Base-by-base conservation (phyloP, 2,888 invertebrate species). In the Camptogramma bilineatum region DNA sequence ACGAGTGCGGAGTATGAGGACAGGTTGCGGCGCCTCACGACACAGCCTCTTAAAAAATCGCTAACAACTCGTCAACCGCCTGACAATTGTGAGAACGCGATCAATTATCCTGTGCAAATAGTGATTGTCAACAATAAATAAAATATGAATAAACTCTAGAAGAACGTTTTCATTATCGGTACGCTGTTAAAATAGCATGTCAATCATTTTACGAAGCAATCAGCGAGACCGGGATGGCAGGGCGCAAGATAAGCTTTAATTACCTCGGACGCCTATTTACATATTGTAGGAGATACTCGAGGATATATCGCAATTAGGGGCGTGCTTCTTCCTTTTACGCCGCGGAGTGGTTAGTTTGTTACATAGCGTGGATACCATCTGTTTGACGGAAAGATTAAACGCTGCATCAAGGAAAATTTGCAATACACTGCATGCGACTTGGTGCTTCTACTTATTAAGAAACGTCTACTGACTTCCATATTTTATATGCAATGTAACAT, bases 1-100 rank as follows among this genome's bases (percentile, higher is more conserved):
- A n/a, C n/a, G 5, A 28, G 28, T 5, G 76, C 52, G 46, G 66
- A 66, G 72, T 76, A 81, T 77, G 79, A 77, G 77, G 77, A 75
- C 77, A 76, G 73, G 74, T 74, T 72, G 73, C 82, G 84, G 85
- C 84, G 87, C 85, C 85, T 82, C 73, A 70, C 76, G 72, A 79
- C 82, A 74, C 79, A 70, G 74, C 76, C 76, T 83, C 84, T 83
- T 85, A 88, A 90, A 87, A 91, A 91, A 86, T 88, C 76, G 83
- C 87, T 79, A 84, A 81, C 87, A 77, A 82, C 88, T 90, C 88
- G 82, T 91, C 90, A 86, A 78, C 75, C 70, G 69, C 63, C 84
- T 90, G 92, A 92, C 91, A 89, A 90, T 92, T 91, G 93, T 92
- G 93, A 91, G 93, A 93, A 92, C 90, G 79, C 86, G 88, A 88